Evolutionary conservation across 2,888 invertebrate genomes (phyloP).

Genomic region (Epinotia bilunana): DNA sequence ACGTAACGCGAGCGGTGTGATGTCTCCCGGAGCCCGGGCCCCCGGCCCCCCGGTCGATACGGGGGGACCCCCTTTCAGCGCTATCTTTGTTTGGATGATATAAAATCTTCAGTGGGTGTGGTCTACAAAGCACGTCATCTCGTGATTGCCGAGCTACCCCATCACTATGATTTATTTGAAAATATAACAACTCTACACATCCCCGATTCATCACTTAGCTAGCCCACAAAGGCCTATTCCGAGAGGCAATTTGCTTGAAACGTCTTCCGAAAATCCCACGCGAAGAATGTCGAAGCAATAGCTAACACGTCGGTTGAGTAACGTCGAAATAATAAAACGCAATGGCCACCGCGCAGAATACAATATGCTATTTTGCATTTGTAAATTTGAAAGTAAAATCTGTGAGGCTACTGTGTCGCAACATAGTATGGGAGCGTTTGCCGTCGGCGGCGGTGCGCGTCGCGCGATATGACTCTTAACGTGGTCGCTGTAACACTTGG

Average conservation of each 20-base stretch:
- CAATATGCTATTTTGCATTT: conserved; percentile 80
- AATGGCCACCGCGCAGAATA: conserved; percentile 66
- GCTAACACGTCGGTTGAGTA: conserved; percentile 56
- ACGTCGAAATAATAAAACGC: conserved; percentile 71
- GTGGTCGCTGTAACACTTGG: conserved; percentile 49
- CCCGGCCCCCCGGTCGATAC: conserved; percentile 56
- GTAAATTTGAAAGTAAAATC: conserved; percentile 78
- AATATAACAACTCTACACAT: conserved; percentile 40
- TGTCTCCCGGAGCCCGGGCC: conserved; percentile 10
- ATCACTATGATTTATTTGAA: conserved; percentile 63
- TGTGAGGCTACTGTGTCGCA: conserved; percentile 76
- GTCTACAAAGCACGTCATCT: conserved; percentile 58
- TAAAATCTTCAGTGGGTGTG: conserved; percentile 78
- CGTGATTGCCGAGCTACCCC: conserved; percentile 56
- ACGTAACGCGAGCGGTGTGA: conserved; percentile 12
- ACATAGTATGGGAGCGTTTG: conserved; percentile 64
- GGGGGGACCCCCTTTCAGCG: conserved; percentile 48
- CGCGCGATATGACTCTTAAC: conserved; percentile 52
- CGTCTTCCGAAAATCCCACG: conserved; percentile 49
- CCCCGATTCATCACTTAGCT: conserved; percentile 38
- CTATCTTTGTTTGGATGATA: conserved; percentile 79
- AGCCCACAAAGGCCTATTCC: conserved; percentile 56
- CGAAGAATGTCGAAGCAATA: conserved; percentile 65
- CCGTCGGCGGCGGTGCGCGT: conserved; percentile 21
- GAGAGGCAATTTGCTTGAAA: conserved; percentile 46